Evolutionary conservation across 2,888 invertebrate species (phyloP), one percentile per base, ranked within the genome.

Genomic region (Monoplex corrugatus): DNA sequence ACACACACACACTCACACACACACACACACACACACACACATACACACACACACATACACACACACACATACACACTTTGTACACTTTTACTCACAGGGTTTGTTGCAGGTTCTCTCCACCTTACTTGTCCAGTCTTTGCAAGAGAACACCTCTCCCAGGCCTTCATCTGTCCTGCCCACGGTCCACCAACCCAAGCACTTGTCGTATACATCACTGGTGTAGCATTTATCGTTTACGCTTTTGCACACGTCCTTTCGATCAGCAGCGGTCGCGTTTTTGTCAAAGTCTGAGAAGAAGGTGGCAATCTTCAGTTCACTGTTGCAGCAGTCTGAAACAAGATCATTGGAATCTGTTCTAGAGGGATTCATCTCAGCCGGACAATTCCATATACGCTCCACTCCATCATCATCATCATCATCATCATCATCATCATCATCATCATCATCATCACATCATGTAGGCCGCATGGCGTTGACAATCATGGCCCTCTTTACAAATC

Each of bases 71-170:
- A n/a, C n/a, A n/a, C n/a, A n/a, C n/a, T n/a, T n/a, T n/a, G n/a
- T n/a, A n/a, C n/a, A n/a, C n/a, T n/a, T n/a, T n/a, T n/a, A 87
- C 88, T 87, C 72, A 90, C 90, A 90, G 86, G 86, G 63, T 50
- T 88, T 78, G 23, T 32, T 63, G 43, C 90, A 90, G 19, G 63
- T 45, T 13, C n/a, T 86, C 19, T 88, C 90, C 38, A 88, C 83
- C 23, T 90, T 32, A 1, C 19, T 68, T 5, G 86, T 72, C 88
- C 88, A 90, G n/a, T 35, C 82, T 28, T 2, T 23, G 50, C 90
- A 90, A 72, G 84, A 87, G 78, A 87, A 88, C 5, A n/a, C 40
- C 50, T 90, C 68, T 19, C 88, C 88, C 13, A 32, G n/a, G 10
- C n/a, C 68, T 72, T 72, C 68, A 5, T 72, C 32, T 32, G 28